Conservation (phyloP, 2,797 vertebrate genomes). For the Falco columbarius region DNA sequence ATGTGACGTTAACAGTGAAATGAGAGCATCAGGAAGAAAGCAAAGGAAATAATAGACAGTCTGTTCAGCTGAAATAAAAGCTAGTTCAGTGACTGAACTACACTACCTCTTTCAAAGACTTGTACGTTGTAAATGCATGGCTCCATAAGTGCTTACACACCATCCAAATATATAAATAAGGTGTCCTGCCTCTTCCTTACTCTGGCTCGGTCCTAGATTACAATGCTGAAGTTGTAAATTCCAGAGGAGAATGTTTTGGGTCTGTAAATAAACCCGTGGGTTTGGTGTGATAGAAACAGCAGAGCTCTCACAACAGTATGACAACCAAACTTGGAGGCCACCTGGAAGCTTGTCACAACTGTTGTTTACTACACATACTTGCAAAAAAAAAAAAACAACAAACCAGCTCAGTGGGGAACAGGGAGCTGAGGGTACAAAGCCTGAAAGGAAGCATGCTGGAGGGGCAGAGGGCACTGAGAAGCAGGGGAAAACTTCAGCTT, state of each 20-base stretch:
- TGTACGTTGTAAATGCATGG: neutral
- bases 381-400: neutral
- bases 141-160: neutral
- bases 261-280: constrained; percentile 21
- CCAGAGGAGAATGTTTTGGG: neutral
- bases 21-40: neutral
- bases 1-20: neutral
- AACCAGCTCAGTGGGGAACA: neutral
- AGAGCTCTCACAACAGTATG: rapidly evolving
- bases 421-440: neutral
- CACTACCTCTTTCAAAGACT: neutral
- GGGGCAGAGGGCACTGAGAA: neutral
- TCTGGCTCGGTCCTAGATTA: neutral
- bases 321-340: constrained; percentile 1
- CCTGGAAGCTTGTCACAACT: constrained; percentile 40
- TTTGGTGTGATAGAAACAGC: constrained; percentile 13
- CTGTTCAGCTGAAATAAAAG: neutral
- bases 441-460: rapidly evolving
- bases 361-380: constrained; percentile 21
- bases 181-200: neutral
- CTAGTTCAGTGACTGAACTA: neutral
- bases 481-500: neutral
- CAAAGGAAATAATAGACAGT: neutral
- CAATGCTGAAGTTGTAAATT: neutral
- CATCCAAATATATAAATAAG: neutral